phyloP scores from a whole-genome alignment of 1,140 invertebrate genomes.

The Drosophila nebulosa region DNA sequence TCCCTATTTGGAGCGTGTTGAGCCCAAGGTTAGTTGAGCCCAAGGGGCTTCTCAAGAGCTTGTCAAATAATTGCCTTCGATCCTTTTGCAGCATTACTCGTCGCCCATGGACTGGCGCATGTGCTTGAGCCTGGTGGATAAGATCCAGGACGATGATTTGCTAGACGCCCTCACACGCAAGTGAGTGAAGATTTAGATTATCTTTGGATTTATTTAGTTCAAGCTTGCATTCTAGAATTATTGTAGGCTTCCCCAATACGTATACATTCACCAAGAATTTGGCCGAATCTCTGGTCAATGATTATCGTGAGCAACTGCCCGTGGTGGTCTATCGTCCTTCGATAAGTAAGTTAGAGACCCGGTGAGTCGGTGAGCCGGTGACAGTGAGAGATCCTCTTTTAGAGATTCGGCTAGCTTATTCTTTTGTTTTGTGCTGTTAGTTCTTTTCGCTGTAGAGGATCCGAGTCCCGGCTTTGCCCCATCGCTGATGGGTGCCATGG shows the following conservation, averaged over 20 bases:
- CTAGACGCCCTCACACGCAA: constrained; percentile 63
- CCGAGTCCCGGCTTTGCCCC: constrained; percentile 64
- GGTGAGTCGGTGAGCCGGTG: no score
- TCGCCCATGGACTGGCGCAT: constrained; percentile 75
- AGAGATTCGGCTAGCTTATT: no score
- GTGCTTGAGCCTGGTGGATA: constrained; percentile 55
- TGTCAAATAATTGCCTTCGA: not conserved
- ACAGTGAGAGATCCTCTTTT: no score
- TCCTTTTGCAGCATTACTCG: constrained; percentile 43
- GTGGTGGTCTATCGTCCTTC: constrained; percentile 94
- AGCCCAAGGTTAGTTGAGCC: constrained; percentile 90
- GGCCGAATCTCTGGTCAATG: constrained; percentile 88
- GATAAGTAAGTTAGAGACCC: constrained; percentile 83
- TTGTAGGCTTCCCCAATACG: constrained; percentile 90
- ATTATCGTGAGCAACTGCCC: constrained; percentile 87
- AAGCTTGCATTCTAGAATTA: constrained; percentile 80
- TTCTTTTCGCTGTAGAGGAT: constrained; percentile 53
- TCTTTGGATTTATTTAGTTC: not conserved
- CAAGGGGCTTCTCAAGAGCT: constrained; percentile 83
- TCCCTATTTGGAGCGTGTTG: constrained; percentile 85
- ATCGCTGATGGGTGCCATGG: constrained; percentile 70
- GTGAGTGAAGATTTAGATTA: constrained; percentile 18
- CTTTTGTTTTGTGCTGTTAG: constrained; percentile 19
- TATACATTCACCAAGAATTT: constrained; percentile 93
- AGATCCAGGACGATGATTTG: constrained; percentile 39